Conservation (phyloP, 2,113 vertebrate species). For the Polypterus bichir region DNA sequence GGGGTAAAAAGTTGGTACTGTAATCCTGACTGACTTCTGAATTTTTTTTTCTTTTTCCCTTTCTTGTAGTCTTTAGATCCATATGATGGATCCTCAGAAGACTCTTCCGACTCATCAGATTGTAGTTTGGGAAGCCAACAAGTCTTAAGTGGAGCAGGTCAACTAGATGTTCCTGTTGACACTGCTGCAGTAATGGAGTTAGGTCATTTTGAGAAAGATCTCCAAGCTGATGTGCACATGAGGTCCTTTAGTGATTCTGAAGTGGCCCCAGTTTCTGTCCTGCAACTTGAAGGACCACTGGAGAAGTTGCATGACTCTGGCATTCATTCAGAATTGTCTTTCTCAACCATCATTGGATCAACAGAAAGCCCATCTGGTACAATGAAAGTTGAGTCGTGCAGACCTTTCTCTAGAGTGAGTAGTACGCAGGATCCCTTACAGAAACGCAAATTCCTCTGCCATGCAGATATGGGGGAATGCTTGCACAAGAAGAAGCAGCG, state of each 20-base stretch:
- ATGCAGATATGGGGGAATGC: constrained; percentile 22
- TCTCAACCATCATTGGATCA: background rate
- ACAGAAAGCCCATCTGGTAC: background rate
- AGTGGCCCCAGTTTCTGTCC: background rate
- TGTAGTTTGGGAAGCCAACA: constrained; percentile 15
- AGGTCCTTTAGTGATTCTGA: constrained; percentile 27
- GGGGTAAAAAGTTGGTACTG: too few species aligned
- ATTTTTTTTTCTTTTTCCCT: background rate
- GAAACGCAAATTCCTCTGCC: constrained; percentile 40
- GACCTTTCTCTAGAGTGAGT: background rate
- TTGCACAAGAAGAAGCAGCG: constrained; percentile 39
- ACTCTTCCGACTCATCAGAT: constrained; percentile 21
- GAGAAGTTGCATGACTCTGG: constrained; percentile 10
- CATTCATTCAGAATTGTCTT: background rate
- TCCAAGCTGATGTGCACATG: constrained; percentile 32
- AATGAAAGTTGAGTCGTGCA: background rate
- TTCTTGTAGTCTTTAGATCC: constrained; percentile 60
- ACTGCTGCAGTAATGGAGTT: constrained; percentile 5
- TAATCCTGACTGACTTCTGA: too few species aligned
- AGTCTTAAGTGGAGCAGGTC: constrained; percentile 11
- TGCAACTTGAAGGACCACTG: rapidly evolving
- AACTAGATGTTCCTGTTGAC: background rate
- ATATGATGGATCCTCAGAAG: constrained; percentile 67
- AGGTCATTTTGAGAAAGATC: constrained; percentile 4
- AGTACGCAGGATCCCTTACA: constrained; percentile 9